These are phyloP conservation scores for Dysmachus trigonus DNA, from an alignment of 2,888 invertebrate species.

Conservation along the genomic window DNA sequence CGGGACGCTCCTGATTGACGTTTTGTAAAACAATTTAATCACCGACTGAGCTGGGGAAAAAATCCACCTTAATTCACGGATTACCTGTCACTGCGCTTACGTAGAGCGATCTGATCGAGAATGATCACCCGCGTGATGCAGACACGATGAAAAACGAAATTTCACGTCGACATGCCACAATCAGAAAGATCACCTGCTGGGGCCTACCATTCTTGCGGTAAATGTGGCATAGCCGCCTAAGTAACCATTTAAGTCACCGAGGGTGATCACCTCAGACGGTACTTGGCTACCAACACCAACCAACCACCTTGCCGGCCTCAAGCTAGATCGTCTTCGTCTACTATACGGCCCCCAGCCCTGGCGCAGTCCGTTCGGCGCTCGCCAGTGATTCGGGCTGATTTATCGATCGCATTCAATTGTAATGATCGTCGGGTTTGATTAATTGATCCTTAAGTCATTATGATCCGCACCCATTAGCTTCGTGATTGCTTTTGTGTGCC, in stretches of 20 bases:
- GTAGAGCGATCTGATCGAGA: constrained; percentile 27
- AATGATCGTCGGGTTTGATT: constrained; percentile 48
- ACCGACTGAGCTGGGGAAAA: background rate
- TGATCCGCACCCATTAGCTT: constrained; percentile 49
- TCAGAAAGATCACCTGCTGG: constrained; percentile 48
- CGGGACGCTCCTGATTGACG: constrained; percentile 7
- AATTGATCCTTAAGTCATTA: constrained; percentile 52
- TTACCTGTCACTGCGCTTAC: constrained; percentile 39
- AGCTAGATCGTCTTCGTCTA: constrained; percentile 10
- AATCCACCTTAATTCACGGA: constrained; percentile 30
- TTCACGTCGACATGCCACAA: constrained; percentile 49
- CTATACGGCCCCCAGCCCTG: background rate
- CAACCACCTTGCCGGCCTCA: constrained; percentile 3
- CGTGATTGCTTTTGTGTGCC: constrained; percentile 33
- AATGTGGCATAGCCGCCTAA: constrained; percentile 3
- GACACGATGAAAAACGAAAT: constrained; percentile 39
- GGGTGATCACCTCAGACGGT: constrained; percentile 26
- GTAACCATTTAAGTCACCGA: constrained; percentile 21
- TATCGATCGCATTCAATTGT: constrained; percentile 44
- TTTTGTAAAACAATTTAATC: constrained; percentile 36
- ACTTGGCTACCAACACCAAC: constrained; percentile 42
- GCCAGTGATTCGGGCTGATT: constrained; percentile 35
- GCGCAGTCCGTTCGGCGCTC: constrained; percentile 3
- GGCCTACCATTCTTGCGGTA: constrained; percentile 21
- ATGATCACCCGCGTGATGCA: constrained; percentile 39